A percentile compares a stretch with the other conserved stretches of the same genome.
Evolutionary conservation across 2,888 invertebrate genomes (phyloP).

Genomic region (Bombyx huttoni): DNA sequence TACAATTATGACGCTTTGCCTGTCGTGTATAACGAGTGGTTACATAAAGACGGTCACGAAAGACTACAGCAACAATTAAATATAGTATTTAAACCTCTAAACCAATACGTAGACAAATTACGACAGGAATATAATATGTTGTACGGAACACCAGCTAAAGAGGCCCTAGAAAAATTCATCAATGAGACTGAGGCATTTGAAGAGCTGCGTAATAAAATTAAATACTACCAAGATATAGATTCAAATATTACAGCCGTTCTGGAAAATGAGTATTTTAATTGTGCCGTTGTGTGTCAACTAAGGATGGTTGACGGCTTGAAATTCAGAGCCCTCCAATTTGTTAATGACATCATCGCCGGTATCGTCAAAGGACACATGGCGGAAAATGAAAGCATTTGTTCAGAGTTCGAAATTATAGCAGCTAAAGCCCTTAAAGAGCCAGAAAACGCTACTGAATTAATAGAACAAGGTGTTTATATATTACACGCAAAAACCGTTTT

Average conservation of each 20-base stretch:
- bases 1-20: constrained; percentile 64
- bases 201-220: constrained; percentile 73
- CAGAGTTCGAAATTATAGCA: constrained; percentile 80
- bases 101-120: constrained; percentile 65
- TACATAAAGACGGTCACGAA: constrained; percentile 60
- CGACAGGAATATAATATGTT: constrained; percentile 71
- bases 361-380: constrained; percentile 76
- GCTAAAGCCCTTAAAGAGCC: constrained; percentile 80
- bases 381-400: constrained; percentile 78
- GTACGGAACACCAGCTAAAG: constrained; percentile 62
- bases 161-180: constrained; percentile 58
- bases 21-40: constrained; percentile 72
- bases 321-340: constrained; percentile 67
- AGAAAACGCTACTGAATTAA: constrained; percentile 83
- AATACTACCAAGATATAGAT: constrained; percentile 73
- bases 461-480: constrained; percentile 87
- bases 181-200: constrained; percentile 69
- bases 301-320: constrained; percentile 76
- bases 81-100: constrained; percentile 69
- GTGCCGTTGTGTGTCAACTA: constrained; percentile 75
- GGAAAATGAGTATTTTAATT: constrained; percentile 77
- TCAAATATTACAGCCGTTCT: constrained; percentile 74
- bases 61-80: constrained; percentile 65
- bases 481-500: constrained; percentile 81
- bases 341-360: constrained; percentile 74